phyloP scores from a whole-genome alignment of 2,888 invertebrate genomes.

The Archips crataeganus region DNA sequence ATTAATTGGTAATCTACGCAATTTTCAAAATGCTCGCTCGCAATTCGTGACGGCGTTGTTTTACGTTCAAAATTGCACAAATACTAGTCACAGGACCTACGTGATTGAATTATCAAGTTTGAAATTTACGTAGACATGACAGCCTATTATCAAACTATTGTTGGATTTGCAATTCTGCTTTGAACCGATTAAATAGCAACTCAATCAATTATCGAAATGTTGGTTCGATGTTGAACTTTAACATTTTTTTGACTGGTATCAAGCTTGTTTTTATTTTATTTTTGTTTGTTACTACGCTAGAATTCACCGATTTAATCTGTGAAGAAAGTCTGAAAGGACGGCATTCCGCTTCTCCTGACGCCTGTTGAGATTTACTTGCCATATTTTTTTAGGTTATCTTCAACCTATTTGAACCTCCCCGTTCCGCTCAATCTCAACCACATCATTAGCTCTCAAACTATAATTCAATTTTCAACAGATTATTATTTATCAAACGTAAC shows the following conservation, averaged over 20 bases:
- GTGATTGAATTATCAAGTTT: conserved; percentile 2
- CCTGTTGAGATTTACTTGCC: background rate
- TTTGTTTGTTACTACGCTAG: background rate
- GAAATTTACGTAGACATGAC: background rate
- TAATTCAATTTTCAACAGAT: conserved; percentile 54
- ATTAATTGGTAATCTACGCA: conserved; percentile 11
- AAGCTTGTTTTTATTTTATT: background rate
- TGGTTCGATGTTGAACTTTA: background rate
- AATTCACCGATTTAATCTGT: too few relatives aligned
- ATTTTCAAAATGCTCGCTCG: conserved; percentile 9
- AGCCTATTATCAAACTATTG: background rate
- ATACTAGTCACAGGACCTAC: background rate
- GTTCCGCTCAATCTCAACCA: background rate
- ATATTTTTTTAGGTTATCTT: background rate
- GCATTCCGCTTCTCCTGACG: too few relatives aligned
- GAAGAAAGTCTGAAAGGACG: too few relatives aligned
- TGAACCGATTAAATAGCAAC: background rate
- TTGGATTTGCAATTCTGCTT: background rate
- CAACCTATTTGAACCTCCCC: background rate
- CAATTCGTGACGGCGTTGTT: conserved; percentile 11
- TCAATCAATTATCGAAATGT: background rate
- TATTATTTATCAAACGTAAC: conserved; percentile 49
- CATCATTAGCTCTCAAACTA: conserved; percentile 16
- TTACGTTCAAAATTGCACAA: conserved; percentile 7
- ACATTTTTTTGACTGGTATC: background rate